Evolutionary conservation across 2,888 invertebrate genomes (phyloP).

Genomic region (Epistrophe eligans): DNA sequence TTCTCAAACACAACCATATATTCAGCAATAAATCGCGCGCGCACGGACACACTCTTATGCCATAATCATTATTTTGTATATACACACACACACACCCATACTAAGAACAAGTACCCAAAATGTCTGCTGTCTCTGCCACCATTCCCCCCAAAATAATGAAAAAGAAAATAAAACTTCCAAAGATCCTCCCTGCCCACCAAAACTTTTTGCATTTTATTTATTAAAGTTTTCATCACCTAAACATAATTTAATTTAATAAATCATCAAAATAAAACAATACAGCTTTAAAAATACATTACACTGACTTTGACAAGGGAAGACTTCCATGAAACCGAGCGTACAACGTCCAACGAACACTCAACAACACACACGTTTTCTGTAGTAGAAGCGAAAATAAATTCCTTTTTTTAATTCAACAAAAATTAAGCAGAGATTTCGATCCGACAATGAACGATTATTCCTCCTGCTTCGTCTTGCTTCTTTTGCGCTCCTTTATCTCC

Average conservation of each 20-base stretch:
- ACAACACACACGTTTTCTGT: conserved; percentile 51
- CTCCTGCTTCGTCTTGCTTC: conserved; percentile 41
- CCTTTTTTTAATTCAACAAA: conserved; percentile 33
- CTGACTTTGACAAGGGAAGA: conserved; percentile 71
- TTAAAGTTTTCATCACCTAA: conserved; percentile 45
- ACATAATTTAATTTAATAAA: conserved; percentile 26
- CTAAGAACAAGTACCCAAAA: conserved; percentile 66
- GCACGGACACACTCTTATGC: conserved; percentile 61
- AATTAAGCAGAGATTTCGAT: conserved; percentile 35
- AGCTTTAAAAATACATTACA: conserved; percentile 64
- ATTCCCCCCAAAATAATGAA: conserved; percentile 43
- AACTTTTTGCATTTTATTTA: not conserved
- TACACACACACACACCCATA: conserved; percentile 28
- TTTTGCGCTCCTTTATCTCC: conserved; percentile 43
- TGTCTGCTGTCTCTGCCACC: conserved; percentile 68
- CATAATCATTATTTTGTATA: conserved; percentile 21
- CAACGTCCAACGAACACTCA: conserved; percentile 41
- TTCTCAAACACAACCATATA: conserved; percentile 18
- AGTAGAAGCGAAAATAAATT: conserved; percentile 32
- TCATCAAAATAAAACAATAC: not conserved
- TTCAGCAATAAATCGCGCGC: conserved; percentile 72
- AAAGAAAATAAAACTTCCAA: conserved; percentile 9
- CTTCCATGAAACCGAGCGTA: conserved; percentile 74
- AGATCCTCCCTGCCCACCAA: not conserved
- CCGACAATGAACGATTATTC: conserved; percentile 36